Conservation (phyloP, 2,113 vertebrate genomes). For the Trachemys scripta region DNA sequence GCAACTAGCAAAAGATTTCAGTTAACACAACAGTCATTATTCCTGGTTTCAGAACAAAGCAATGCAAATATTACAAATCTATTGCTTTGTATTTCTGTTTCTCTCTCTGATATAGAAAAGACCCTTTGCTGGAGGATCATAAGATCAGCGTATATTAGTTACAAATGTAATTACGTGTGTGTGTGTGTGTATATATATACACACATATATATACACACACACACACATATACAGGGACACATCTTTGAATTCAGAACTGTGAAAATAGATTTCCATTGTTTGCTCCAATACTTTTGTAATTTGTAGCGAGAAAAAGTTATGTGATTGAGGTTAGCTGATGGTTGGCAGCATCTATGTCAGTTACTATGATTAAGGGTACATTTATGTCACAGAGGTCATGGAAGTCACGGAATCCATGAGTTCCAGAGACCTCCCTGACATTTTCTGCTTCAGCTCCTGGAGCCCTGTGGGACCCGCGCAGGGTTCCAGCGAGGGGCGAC, state of each 20-base stretch:
- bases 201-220: too few species aligned
- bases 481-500: too few species aligned
- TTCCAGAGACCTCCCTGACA: too few species aligned
- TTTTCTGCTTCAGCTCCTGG: too few species aligned
- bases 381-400: too few species aligned
- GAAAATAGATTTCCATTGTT: background rate
- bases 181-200: background rate
- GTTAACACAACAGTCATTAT: background rate
- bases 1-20: background rate
- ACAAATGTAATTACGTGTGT: background rate
- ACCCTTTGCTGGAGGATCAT: background rate
- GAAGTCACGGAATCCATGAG: too few species aligned
- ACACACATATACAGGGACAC: background rate
- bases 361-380: background rate
- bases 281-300: background rate
- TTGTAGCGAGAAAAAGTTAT: background rate
- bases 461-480: too few species aligned
- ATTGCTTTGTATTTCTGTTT: background rate
- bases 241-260: background rate
- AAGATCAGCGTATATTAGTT: background rate
- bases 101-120: background rate
- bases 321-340: background rate
- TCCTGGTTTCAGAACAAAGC: background rate
- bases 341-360: background rate
- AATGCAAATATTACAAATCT: background rate